Conservation (phyloP, 2,888 invertebrate species). For the Zygothrica quintamaculata region DNA sequence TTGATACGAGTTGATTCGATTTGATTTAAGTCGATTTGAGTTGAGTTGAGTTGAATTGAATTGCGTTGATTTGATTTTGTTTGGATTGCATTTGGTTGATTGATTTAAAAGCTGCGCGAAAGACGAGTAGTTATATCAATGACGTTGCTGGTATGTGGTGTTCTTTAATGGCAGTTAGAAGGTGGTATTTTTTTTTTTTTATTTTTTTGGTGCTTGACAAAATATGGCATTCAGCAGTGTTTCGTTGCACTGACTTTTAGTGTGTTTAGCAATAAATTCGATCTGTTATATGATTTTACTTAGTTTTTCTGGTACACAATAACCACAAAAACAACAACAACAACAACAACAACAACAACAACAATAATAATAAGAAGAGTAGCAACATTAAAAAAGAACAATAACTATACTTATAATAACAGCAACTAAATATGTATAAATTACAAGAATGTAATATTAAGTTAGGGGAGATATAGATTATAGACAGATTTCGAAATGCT, state of each 20-base stretch:
- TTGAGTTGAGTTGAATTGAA: conserved; percentile 25
- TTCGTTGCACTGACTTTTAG: conserved; percentile 24
- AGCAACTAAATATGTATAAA: too few species aligned
- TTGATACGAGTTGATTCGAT: conserved; percentile 16
- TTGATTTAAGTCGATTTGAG: conserved; percentile 5
- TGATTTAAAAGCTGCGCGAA: conserved; percentile 51
- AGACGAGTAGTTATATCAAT: conserved; percentile 29
- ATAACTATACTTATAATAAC: too few species aligned
- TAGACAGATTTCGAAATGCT: too few species aligned
- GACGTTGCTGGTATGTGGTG: conserved; percentile 52
- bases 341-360: conserved; percentile 13
- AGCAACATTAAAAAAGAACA: conserved; percentile 2
- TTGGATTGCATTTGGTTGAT: conserved; percentile 26
- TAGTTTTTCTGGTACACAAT: conserved; percentile 39
- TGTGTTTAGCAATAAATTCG: conserved; percentile 31
- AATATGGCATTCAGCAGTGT: conserved; percentile 38
- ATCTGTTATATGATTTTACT: conserved; percentile 27
- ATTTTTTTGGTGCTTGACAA: conserved; percentile 56
- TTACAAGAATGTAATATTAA: too few species aligned
- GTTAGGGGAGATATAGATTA: too few species aligned
- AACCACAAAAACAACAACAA: conserved; percentile 36
- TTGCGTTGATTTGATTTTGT: conserved; percentile 33
- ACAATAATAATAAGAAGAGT: conserved; percentile 8
- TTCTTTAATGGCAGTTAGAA: conserved; percentile 57
- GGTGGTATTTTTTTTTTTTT: conserved; percentile 55